Evolutionary conservation across 2,797 vertebrate genomes (phyloP).

Genomic region (Hippocampus kuda): DNA sequence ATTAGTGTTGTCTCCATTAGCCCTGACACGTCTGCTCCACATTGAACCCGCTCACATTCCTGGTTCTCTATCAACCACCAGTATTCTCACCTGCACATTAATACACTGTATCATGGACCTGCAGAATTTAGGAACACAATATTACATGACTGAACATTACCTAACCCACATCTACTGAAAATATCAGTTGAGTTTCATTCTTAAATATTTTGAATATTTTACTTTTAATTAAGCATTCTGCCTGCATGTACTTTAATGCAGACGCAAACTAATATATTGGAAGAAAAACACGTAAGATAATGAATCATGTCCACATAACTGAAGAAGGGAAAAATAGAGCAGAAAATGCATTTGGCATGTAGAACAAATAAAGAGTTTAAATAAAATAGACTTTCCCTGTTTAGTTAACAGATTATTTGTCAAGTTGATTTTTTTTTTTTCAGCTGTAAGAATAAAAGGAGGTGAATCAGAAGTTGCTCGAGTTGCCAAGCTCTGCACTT

Average conservation of each 20-base stretch:
- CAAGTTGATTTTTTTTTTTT: too few relatives aligned
- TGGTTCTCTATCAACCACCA: background rate
- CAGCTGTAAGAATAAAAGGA: background rate
- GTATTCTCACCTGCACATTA: background rate
- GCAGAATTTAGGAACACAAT: slow-evolving; percentile 1
- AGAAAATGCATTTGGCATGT: background rate
- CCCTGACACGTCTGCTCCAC: background rate
- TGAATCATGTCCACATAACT: too few relatives aligned
- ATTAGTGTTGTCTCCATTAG: background rate
- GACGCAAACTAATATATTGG: too few relatives aligned
- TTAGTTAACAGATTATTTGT: too few relatives aligned
- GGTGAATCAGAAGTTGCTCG: background rate
- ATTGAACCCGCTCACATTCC: background rate
- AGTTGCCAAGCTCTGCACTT: background rate
- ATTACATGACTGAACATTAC: background rate
- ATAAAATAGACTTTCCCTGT: background rate
- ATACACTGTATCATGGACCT: background rate
- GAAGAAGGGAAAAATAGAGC: background rate
- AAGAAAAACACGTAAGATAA: too few relatives aligned
- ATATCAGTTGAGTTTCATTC: background rate
- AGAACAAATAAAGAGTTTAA: background rate
- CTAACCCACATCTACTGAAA: background rate
- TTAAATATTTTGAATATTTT: background rate
- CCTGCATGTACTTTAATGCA: too few relatives aligned
- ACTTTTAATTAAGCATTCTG: background rate